These are phyloP conservation scores for Dolomedes plantarius DNA, from an alignment of 2,888 invertebrate genomes.

Conservation along the genomic window DNA sequence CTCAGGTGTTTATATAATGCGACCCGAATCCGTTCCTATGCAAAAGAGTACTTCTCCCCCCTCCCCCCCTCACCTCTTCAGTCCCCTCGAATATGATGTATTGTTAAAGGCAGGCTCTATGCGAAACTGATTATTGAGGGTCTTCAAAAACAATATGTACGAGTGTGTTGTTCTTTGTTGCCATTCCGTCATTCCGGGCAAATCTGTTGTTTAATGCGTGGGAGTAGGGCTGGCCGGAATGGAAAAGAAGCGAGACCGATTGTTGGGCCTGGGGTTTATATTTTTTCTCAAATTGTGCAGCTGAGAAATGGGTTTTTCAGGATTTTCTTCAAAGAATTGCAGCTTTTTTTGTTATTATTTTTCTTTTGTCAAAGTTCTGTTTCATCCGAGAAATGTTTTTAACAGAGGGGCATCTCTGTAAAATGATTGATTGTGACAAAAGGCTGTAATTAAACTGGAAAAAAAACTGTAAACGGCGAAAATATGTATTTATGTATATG, in stretches of 20 bases:
- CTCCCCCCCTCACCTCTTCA: slow-evolving; percentile 17
- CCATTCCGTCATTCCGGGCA: slow-evolving; percentile 42
- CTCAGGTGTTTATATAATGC: slow-evolving; percentile 71
- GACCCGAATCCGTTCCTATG: slow-evolving; percentile 64
- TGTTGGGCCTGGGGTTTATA: slow-evolving; percentile 23
- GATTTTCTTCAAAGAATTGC: no score
- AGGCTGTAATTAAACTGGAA: no score
- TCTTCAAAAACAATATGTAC: slow-evolving; percentile 27
- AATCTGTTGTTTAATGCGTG: slow-evolving; percentile 61
- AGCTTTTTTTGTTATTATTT: no score
- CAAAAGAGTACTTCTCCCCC: slow-evolving; percentile 31
- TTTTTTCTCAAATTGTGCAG: neutral
- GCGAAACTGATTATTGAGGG: slow-evolving; percentile 60
- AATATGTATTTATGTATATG: no score
- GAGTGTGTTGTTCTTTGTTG: slow-evolving; percentile 22
- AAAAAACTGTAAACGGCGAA: no score
- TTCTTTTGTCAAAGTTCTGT: no score
- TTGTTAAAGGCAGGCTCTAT: slow-evolving; percentile 24
- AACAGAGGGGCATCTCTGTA: no score
- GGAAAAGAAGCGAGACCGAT: slow-evolving; percentile 37
- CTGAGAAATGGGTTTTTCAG: slow-evolving; percentile 6
- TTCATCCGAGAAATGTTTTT: no score
- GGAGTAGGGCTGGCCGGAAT: neutral
- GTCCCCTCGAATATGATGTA: slow-evolving; percentile 61
- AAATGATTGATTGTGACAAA: no score